Evolutionary conservation across 2,113 vertebrate species (phyloP), one percentile per base, ranked within the genome.

Genomic region (Larimichthys crocea): DNA sequence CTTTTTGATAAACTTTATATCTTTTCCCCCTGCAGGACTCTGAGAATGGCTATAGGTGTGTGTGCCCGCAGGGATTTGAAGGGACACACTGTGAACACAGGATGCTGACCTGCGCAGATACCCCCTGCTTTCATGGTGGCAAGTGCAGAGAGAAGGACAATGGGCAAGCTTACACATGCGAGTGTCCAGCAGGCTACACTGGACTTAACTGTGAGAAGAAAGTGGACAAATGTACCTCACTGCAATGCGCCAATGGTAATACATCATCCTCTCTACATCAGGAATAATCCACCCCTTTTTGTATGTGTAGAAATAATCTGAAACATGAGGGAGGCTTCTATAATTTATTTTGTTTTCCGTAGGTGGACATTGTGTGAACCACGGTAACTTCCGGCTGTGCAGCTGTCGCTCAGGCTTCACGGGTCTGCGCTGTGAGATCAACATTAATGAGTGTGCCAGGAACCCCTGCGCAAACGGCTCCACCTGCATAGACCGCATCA

Each of bases 141-240:
- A 93, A 96, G 42, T 99, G 98, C 86, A 94, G 90, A 0, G 97
- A 98, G 92, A 96, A 93, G 87, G 95, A 96, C 0, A 96, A 96
- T 0, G 97, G 97, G 1, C 96, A 96, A 8, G 86, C 80, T 35
- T 99, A 99, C 85, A 92, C 92, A 83, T 99, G 98, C 74, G 96
- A 95, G 87, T 99, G 98, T 93, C 96, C 96, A 0, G 89, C 89
- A 17, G 96, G 97, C 72, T 99, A 98, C 80, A 97, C 98, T 1
- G 98, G 98, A 68, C 97, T 98, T 85, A 99, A 99, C 95, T 99
- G 98, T 72, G 98, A 99, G 92, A 99, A 96, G 96, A 99, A 98
- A 90, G 94, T 97, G 0, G 97, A 98, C 75, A 94, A 96, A 91
- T 99, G 98, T 93, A 96, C 96, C 49, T 97, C 97, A 35, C 95